Evolutionary conservation across 2,797 vertebrate genomes (phyloP).

Genomic region (Prunella strophiata): DNA sequence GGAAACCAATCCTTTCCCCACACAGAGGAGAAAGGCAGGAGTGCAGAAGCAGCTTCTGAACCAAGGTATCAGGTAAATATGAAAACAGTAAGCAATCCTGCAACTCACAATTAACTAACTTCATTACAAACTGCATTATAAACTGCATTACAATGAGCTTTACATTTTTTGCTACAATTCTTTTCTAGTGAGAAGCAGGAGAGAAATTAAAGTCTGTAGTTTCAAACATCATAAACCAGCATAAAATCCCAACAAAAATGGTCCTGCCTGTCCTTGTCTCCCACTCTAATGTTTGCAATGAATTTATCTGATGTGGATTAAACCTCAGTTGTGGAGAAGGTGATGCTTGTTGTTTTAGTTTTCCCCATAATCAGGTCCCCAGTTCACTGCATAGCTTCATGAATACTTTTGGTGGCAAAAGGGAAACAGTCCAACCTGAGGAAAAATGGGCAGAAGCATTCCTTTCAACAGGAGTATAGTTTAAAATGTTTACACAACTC

Average conservation of each 20-base stretch:
- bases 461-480: fast-evolving
- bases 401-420: neutral
- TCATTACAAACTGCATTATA: neutral
- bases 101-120: neutral
- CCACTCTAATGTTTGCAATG: neutral
- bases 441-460: neutral
- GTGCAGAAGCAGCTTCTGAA: neutral
- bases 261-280: neutral
- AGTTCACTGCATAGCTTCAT: neutral
- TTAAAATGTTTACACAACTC: neutral
- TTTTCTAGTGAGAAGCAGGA: neutral
- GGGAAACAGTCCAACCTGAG: neutral
- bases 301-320: neutral
- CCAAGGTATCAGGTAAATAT: neutral
- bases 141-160: neutral
- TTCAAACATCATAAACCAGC: neutral
- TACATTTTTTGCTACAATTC: neutral
- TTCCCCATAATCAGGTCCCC: neutral
- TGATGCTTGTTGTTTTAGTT: neutral
- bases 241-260: neutral
- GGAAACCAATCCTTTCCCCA: neutral
- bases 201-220: neutral
- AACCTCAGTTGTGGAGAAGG: neutral
- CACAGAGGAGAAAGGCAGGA: neutral
- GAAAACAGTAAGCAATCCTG: neutral